Evolutionary conservation across 2,797 vertebrate species (phyloP).

Genomic region (Gobionotothen gibberifrons): DNA sequence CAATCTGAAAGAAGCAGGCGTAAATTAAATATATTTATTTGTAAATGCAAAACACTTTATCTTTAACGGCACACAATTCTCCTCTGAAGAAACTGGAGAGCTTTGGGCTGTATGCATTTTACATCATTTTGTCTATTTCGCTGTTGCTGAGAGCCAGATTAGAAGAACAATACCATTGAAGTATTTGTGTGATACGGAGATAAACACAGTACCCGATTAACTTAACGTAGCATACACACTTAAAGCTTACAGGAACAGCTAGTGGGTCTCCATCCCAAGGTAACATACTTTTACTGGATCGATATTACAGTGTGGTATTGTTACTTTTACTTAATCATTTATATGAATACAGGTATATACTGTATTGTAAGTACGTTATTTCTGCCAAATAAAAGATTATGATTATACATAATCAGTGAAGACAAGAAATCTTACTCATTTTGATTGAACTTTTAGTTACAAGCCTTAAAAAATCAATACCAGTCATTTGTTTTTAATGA

Average conservation of each 20-base stretch:
- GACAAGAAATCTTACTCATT: background rate
- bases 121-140: background rate
- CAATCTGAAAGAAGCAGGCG: background rate
- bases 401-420: background rate
- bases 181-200: background rate
- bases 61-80: background rate
- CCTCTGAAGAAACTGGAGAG: background rate
- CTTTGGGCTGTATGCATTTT: background rate
- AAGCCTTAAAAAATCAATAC: background rate
- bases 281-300: background rate
- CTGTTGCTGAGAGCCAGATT: too few relatives aligned
- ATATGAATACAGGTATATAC: background rate
- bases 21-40: constrained; percentile 8
- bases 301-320: background rate
- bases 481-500: background rate
- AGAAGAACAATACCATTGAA: background rate
- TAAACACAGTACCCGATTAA: too few relatives aligned
- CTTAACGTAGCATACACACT: too few relatives aligned
- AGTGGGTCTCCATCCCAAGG: background rate
- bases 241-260: background rate
- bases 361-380: background rate
- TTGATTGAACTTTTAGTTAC: background rate
- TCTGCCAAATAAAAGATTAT: background rate
- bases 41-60: background rate
- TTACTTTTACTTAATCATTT: background rate